Evolutionary conservation across 53 echinoderm and acorn worm genomes (phyloP).

Genomic region (Mesocentrotus franciscanus): DNA sequence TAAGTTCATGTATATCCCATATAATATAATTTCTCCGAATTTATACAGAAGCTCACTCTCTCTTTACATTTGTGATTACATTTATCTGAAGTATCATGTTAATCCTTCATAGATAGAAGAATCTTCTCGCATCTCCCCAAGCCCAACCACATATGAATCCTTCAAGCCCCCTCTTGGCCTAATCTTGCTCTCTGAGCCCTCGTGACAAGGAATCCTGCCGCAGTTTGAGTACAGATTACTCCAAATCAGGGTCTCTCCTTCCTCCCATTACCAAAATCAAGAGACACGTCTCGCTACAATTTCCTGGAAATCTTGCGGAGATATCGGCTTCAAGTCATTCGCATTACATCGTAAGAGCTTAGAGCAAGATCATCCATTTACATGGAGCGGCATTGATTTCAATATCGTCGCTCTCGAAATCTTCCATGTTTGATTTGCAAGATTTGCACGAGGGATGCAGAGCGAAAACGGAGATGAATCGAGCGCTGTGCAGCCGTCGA

Average conservation of each 20-base stretch:
- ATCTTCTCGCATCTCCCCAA: neutral
- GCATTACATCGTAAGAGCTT: neutral
- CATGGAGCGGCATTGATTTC: slow-evolving; percentile 31
- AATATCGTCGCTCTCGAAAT: neutral
- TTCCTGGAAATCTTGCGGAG: slow-evolving; percentile 37
- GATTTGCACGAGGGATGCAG: slow-evolving; percentile 3
- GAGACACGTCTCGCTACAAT: slow-evolving; percentile 17
- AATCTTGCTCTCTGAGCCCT: neutral
- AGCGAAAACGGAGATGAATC: neutral
- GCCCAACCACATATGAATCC: neutral
- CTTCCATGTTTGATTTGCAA: slow-evolving; percentile 5
- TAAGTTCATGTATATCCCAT: neutral
- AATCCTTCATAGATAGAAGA: neutral
- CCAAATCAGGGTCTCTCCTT: slow-evolving; percentile 30
- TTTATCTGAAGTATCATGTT: neutral
- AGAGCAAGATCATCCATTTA: slow-evolving; percentile 37
- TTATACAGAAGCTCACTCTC: neutral
- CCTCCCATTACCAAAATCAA: neutral
- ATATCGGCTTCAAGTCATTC: neutral
- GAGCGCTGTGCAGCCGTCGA: neutral
- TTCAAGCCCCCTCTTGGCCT: neutral
- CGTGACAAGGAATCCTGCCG: slow-evolving; percentile 6
- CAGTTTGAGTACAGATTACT: slow-evolving; percentile 30
- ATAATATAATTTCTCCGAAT: neutral
- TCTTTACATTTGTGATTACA: neutral